Evolutionary conservation across 2,113 vertebrate species (phyloP), one percentile per base, ranked within the genome.

Genomic region (Brachypteracias leptosomus): DNA sequence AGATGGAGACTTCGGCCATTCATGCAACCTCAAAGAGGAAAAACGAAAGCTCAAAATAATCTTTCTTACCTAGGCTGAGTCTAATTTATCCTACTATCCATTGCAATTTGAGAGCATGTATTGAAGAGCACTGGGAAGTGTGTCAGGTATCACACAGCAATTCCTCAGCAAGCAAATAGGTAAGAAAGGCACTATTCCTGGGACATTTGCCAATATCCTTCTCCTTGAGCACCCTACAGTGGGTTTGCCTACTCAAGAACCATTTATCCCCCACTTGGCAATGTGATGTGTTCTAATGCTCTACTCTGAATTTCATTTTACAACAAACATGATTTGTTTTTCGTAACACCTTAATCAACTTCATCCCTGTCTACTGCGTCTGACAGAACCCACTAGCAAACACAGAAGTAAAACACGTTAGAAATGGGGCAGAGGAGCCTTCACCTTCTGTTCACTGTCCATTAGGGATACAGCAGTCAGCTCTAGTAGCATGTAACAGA

Each of bases 21-120:
- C 52, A 65, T 55, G 44, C 79, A 92, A 22, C 68, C 72, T 93
- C 3, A 1, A 88, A 92, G 74, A 78, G 8, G 11, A 67, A 57
- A 71, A 80, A 35, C 55, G 63, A 81, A 87, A 90, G 54, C 87
- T 95, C 92, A 74, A 75, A 92, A 62, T 58, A 68, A 79, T 47
- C 83, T 94, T 61, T 90, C 33, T 70, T 40, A 46, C 62, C 20
- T 17, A 70, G 67, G 16, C 55, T 55, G 47, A 57, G 28, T 19
- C 83, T 10, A 46, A 77, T 58, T 49, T 61, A 65, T 54, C 59
- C 73, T 74, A 36, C n/a, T 61, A 25, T 59, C 79, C 31, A 16
- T 15, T 38, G 78, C n/a, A 75, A 78, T 62, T 80, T 92, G 57
- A 57, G 77, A 89, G 57, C 10, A 51, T 9, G 17, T 29, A 51